Evolutionary conservation across 2,113 vertebrate species (phyloP).

Genomic region (Eupsittula cactorum): DNA sequence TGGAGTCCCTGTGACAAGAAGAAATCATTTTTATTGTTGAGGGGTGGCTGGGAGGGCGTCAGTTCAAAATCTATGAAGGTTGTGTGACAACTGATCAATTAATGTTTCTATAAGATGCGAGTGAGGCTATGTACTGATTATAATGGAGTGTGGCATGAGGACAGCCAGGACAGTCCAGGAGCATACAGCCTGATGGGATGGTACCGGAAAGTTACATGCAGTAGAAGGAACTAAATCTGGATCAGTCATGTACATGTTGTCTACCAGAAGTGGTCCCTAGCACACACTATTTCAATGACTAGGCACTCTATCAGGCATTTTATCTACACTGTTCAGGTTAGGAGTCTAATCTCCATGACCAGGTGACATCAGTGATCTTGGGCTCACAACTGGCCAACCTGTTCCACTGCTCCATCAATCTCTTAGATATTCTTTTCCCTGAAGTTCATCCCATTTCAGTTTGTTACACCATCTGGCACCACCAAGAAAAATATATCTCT

Average conservation of each 20-base stretch:
- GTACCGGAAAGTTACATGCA: background rate
- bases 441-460: background rate
- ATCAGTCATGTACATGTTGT: background rate
- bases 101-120: background rate
- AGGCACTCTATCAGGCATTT: background rate
- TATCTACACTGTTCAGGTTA: background rate
- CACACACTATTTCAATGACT: background rate
- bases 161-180: background rate
- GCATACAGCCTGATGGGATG: background rate
- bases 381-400: background rate
- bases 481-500: background rate
- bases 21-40: background rate
- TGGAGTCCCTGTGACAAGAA: background rate
- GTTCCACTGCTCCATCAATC: background rate
- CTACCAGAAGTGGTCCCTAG: background rate
- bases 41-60: fast-evolving
- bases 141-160: background rate
- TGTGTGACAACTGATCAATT: background rate
- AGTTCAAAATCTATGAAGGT: background rate
- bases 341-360: background rate
- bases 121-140: background rate
- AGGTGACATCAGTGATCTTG: background rate
- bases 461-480: background rate
- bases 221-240: background rate
- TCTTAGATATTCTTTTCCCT: background rate